Evolutionary conservation across 1,140 invertebrate species (phyloP), one percentile per base, ranked within the genome.

Genomic region (Protaetia brevitarsis): DNA sequence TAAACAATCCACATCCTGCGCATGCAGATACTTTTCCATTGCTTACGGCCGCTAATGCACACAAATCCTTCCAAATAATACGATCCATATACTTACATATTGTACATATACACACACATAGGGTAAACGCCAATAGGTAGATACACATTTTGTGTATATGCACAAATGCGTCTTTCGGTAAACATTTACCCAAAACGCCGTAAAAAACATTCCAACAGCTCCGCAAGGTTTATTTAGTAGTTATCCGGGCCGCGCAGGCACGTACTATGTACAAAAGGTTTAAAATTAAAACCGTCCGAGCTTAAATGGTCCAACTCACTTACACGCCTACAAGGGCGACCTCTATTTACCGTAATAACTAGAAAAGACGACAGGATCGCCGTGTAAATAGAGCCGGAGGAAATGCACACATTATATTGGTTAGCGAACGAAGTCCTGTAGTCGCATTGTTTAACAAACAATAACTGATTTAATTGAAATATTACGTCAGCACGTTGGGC

Each of bases 381-480:
- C n/a, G n/a, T 51, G 41, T 51, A 51, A 51, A 51, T 51, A 51
- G 41, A 51, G 21, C 41, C 41, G 21, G n/a, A n/a, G n/a, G n/a
- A 51, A 34, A 34, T 23, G 41, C 26, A 51, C 41, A n/a, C 16
- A 51, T 23, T 23, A 19, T 51, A 16, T 51, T n/a, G n/a, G n/a
- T n/a, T n/a, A n/a, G n/a, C n/a, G 4, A 1, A 23, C 41, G 41
- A n/a, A n/a, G n/a, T n/a, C 4, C 41, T 19, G 26, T 51, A 2
- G 41, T 21, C 31, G 31, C 41, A 51, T 51, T 51, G 41, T 51
- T 51, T 51, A 51, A 51, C 41, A 51, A 51, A 51, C 41, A 51
- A 51, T 51, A 51, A 51, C 41, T 23, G 26, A 51, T 51, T 51
- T 51, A 51, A 51, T 51, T 51, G 41, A 51, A 51, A 51, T 51